Conservation (phyloP, 1,140 invertebrate genomes). For the Pogonognathellus flavescens region DNA sequence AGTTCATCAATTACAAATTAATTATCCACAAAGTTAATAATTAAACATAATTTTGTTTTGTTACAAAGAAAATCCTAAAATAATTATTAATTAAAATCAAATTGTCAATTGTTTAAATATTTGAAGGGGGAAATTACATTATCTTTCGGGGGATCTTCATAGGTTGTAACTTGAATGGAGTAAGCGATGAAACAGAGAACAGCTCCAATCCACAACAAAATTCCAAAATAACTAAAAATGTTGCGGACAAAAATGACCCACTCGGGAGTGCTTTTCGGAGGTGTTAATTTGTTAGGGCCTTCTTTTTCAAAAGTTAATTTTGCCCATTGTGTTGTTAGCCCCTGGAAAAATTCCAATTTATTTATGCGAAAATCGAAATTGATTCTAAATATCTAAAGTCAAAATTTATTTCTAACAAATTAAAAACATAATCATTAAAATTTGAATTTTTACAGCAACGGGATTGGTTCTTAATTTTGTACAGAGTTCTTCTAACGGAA, state of each 20-base stretch:
- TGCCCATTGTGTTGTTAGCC: conserved; percentile 75
- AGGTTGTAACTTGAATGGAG: conserved; percentile 70
- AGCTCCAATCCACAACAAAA: conserved; percentile 83
- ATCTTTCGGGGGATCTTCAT: conserved; percentile 70
- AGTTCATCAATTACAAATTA: conserved; percentile 74
- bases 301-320: conserved; percentile 73
- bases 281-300: conserved; percentile 80
- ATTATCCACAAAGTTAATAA: no score
- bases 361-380: neutral
- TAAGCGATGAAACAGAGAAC: conserved; percentile 81
- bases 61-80: no score
- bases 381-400: neutral
- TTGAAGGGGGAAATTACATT: conserved; percentile 68
- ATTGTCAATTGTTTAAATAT: no score
- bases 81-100: neutral
- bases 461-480: conserved; percentile 74
- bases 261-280: conserved; percentile 76
- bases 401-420: neutral
- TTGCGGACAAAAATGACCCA: conserved; percentile 78
- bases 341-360: conserved; percentile 68
- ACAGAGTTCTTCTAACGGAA: conserved; percentile 94
- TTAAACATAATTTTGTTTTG: no score
- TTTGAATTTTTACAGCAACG: neutral
- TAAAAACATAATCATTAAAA: no score
- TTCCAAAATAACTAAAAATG: conserved; percentile 80